Evolutionary conservation across 2,113 vertebrate species (phyloP), one percentile per base, ranked within the genome.

Genomic region (Columba livia): DNA sequence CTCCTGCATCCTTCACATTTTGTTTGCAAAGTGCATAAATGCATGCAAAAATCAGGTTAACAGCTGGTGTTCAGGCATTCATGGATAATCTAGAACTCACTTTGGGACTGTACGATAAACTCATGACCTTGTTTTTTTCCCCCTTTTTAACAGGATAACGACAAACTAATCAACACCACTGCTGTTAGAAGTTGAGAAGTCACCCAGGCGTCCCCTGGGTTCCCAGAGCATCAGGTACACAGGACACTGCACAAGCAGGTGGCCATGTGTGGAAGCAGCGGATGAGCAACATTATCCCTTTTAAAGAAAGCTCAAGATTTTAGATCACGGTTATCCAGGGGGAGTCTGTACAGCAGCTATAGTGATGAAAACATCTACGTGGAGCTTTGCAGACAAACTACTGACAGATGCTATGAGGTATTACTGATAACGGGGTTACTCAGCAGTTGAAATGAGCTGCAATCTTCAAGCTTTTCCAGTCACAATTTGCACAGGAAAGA

Each of bases 111-210:
- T 15, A 31, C 0, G 1, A 25, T 14, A 36, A 36, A 66, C 1
- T 4, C 0, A 0, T 8, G 26, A 38, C 29, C 19, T 36, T 23
- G 11, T 3, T 26, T 11, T 36, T 14, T n/a, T 3, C 1, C 4
- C 12, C 2, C 7, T 24, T 84, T 84, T 67, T 28, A 64, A 26
- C 42, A n/a, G 6, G 20, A 15, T 12, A n/a, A 42, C 4, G 31
- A 34, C 24, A 40, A 44, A 34, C 3, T 18, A 38, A 10, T 1
- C 11, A 32, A 24, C 4, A 10, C 12, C 13, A 6, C 11, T 17
- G 36, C 9, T 2, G 44, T 47, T 19, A 47, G 0, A 24, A 26
- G 44, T 14, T 34, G 67, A 13, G 15, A 67, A 20, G 65, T 9
- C 23, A 18, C 7, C 4, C 3, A 25, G 1, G 28, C 2, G 10